phyloP scores from a whole-genome alignment of 1,140 invertebrate genomes.

The Lasaia peninsularis region DNA sequence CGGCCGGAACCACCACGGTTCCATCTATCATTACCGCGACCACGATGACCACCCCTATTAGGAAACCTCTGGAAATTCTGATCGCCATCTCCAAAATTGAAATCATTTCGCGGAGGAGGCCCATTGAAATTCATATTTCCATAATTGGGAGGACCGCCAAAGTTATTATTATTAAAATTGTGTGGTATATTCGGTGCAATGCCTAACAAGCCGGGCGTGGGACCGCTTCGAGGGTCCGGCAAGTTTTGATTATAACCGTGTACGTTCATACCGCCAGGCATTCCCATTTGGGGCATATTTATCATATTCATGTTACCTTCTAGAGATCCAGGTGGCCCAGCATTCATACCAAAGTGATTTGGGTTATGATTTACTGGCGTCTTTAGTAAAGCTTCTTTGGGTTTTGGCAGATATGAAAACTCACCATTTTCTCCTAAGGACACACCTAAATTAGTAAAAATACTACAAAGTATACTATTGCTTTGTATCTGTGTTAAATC shows the following conservation, averaged over 20 bases:
- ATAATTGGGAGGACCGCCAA: slow-evolving; percentile 60
- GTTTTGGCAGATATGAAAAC: slow-evolving; percentile 74
- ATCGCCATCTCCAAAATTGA: slow-evolving; percentile 67
- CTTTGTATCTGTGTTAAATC: slow-evolving; percentile 74
- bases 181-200: slow-evolving; percentile 72
- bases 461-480: slow-evolving; percentile 74
- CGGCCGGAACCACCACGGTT: slow-evolving; percentile 61
- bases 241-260: slow-evolving; percentile 59
- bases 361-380: slow-evolving; percentile 70
- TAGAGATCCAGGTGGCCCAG: slow-evolving; percentile 39
- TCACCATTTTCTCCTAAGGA: slow-evolving; percentile 77
- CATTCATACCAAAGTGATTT: slow-evolving; percentile 60
- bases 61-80: slow-evolving; percentile 68
- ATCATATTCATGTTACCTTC: slow-evolving; percentile 63
- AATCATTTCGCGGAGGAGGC: slow-evolving; percentile 51
- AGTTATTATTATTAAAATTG: slow-evolving; percentile 63
- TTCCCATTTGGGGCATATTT: slow-evolving; percentile 67
- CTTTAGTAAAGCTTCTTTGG: slow-evolving; percentile 65
- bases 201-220: slow-evolving; percentile 66
- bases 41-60: slow-evolving; percentile 61
- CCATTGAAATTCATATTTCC: slow-evolving; percentile 65
- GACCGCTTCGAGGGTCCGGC: slow-evolving; percentile 55
- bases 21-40: slow-evolving; percentile 69
- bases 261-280: slow-evolving; percentile 65
- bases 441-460: slow-evolving; percentile 78